Conservation (phyloP, 2,797 vertebrate species). For the Mormyrops boulengeri region DNA sequence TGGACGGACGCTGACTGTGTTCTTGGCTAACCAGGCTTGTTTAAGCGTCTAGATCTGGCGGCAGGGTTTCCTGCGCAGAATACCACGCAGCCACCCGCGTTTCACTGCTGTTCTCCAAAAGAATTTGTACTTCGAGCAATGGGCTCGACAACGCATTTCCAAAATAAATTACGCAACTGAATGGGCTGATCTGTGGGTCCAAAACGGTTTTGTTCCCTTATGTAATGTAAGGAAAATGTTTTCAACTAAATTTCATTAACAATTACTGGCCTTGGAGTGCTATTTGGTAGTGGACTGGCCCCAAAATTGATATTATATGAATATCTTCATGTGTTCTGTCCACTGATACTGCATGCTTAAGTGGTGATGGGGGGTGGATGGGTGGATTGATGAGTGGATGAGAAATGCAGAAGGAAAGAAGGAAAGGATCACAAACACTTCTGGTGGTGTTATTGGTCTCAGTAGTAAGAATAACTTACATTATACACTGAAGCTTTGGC, state of each 20-base stretch:
- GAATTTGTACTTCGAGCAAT: neutral
- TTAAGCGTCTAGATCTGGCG: constrained; percentile 25
- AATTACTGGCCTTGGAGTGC: neutral
- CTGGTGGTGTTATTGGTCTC: neutral
- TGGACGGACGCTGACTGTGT: constrained; percentile 27
- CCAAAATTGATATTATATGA: neutral
- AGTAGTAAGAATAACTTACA: constrained; percentile 62
- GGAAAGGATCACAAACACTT: neutral
- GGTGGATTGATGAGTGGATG: neutral
- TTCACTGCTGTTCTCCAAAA: neutral
- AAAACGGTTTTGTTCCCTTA: neutral
- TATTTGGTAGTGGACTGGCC: neutral
- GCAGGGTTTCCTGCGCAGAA: neutral
- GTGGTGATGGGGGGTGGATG: neutral
- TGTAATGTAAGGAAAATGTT: neutral
- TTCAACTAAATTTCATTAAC: neutral
- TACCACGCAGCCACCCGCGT: neutral
- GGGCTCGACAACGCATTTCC: neutral
- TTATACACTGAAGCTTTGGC: constrained; percentile 86
- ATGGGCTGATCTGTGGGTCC: neutral
- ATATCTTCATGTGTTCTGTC: neutral
- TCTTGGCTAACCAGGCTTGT: constrained; percentile 23
- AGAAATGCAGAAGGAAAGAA: neutral
- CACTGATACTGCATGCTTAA: neutral
- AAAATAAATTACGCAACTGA: neutral